phyloP scores from a whole-genome alignment of 2,797 vertebrate genomes.

The Sebastolobus altivelis region DNA sequence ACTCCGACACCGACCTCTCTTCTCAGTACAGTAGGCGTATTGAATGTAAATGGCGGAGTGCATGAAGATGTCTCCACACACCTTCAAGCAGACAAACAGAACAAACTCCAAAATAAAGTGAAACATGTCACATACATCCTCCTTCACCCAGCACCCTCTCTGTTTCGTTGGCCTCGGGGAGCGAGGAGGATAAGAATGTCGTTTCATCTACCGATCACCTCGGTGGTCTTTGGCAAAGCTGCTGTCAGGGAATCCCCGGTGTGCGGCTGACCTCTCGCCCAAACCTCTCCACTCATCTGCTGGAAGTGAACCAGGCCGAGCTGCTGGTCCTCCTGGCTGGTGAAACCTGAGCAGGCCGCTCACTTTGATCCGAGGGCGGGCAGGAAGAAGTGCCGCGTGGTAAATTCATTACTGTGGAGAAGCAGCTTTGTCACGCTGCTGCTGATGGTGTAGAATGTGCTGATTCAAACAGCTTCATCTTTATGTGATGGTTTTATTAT shows the following conservation, averaged over 20 bases:
- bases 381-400: conserved; percentile 68
- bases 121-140: conserved; percentile 38
- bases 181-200: conserved; percentile 66
- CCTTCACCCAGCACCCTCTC: conserved; percentile 41
- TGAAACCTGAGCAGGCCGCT: conserved; percentile 75
- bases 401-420: conserved; percentile 69
- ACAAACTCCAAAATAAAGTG: conserved; percentile 53
- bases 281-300: conserved; percentile 75
- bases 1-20: conserved; percentile 33
- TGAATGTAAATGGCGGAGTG: conserved; percentile 56
- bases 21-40: conserved; percentile 57
- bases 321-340: conserved; percentile 62
- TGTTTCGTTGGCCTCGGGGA: conserved; percentile 44
- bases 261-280: conserved; percentile 77
- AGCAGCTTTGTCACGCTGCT: conserved; percentile 41
- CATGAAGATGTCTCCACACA: conserved; percentile 57
- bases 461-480: conserved; percentile 28
- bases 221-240: conserved; percentile 81
- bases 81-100: conserved; percentile 42
- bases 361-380: conserved; percentile 64
- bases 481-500: neutral
- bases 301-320: conserved; percentile 76
- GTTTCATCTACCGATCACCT: conserved; percentile 69
- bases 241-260: conserved; percentile 71
- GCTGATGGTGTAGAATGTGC: conserved; percentile 14